Evolutionary conservation across 2,113 vertebrate genomes (phyloP).

Genomic region (Neopipo cinnamomea): DNA sequence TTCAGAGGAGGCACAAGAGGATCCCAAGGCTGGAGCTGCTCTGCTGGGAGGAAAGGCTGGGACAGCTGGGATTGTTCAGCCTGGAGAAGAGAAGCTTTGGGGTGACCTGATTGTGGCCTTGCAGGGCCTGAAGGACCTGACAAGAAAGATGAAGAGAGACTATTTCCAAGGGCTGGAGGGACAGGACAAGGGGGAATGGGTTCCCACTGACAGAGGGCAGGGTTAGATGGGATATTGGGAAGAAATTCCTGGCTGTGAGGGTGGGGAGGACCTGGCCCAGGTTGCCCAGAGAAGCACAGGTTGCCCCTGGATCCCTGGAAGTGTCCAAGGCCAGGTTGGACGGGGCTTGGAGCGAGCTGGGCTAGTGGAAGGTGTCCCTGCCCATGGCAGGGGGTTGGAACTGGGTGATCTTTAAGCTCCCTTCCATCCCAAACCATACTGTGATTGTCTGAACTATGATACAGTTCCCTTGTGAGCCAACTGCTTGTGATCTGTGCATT

Average conservation of each 20-base stretch:
- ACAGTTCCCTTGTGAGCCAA: fast-evolving
- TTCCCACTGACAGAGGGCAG: not conserved
- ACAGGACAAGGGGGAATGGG: not conserved
- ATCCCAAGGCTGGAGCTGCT: not conserved
- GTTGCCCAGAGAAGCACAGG: not conserved
- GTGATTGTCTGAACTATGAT: not conserved
- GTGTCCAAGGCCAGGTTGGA: not conserved
- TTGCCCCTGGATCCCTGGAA: not conserved
- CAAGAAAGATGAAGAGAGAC: not conserved
- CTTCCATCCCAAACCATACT: fast-evolving
- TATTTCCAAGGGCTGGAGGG: not conserved
- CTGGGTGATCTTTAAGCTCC: fast-evolving
- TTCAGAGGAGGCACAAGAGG: not conserved
- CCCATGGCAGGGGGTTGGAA: not conserved
- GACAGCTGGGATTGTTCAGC: not conserved
- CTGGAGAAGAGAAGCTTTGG: not conserved
- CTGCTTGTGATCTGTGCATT: not conserved
- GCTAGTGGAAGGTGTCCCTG: not conserved
- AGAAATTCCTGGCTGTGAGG: not conserved
- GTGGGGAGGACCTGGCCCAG: fast-evolving
- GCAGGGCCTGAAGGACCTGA: not conserved
- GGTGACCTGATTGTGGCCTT: not conserved
- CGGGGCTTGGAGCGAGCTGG: not conserved
- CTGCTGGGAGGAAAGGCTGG: not conserved
- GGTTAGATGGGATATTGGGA: fast-evolving